Evolutionary conservation across 2,113 vertebrate genomes (phyloP), one percentile per base, ranked within the genome.

Genomic region (Cololabis saira): DNA sequence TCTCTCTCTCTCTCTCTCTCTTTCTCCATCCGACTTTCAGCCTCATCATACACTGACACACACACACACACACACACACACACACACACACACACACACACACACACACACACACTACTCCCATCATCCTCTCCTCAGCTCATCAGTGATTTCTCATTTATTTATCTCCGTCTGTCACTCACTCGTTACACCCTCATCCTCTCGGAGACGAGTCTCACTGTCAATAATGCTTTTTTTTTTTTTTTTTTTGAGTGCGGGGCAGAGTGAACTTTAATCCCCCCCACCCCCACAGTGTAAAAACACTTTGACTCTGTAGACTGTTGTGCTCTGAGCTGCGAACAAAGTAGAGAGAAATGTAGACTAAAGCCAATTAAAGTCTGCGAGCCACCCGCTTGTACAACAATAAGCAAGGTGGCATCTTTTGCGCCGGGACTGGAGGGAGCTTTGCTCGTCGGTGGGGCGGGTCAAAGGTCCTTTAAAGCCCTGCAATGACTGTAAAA

Each of bases 321-420:
- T 86, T 85, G 60, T 66, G 71, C 69, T 54, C 82, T 63, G 82
- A 90, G 88, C 86, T 76, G 77, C 17, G 84, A 90, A 89, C 84
- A 90, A 90, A 87, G 78, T 11, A 4, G 19, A 3, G 4, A 48
- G 2, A 16, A 30, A 51, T 8, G 12, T 1, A 53, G 18, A 4
- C 41, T 27, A 7, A 2, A 45, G n/a, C 0, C 1, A 8, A 13
- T 22, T 30, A 1, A 30, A 40, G 37, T 60, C 27, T 1, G 11
- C 18, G 16, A 53, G 67, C 37, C 41, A 19, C 5, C 33, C 8
- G 5, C 78, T 77, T 14, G 18, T 43, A 40, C 49, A 30, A 73
- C 33, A 67, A 22, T 1, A 24, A 51, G 42, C 13, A n/a, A 15
- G 40, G 44, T 27, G 64, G 24, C 68, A 1, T 62, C 60, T 40